A percentile compares a stretch with the other conserved stretches of the same genome.
Conservation (phyloP, 2,113 vertebrate species). For the Pampusana beccarii region DNA sequence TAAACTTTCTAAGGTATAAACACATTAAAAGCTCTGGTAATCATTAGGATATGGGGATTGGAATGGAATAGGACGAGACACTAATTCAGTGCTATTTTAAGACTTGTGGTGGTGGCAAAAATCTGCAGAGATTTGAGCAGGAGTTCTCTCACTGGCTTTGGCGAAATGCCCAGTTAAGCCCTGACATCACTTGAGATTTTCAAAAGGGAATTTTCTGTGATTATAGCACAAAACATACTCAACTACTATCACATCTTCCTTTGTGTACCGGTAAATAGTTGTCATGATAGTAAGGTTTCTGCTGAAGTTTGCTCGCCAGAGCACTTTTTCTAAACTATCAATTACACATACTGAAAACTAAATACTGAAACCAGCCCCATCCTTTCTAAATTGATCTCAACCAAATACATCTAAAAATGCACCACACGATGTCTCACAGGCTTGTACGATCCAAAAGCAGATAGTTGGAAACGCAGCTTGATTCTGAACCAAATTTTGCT, state of each 20-base stretch:
- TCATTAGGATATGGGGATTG: background rate
- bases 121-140: background rate
- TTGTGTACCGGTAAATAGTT: background rate
- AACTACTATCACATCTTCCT: background rate
- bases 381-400: background rate
- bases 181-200: background rate
- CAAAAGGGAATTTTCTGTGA: background rate
- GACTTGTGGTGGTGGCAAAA: slow-evolving; percentile 9
- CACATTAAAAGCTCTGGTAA: background rate
- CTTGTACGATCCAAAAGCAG: background rate
- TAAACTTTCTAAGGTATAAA: background rate
- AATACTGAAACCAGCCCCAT: background rate
- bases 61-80: background rate
- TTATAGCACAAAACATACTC: background rate
- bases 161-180: background rate
- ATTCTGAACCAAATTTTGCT: background rate
- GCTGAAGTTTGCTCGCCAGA: background rate
- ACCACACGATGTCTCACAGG: background rate
- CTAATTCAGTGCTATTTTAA: slow-evolving; percentile 31
- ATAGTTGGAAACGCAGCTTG: background rate
- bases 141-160: background rate
- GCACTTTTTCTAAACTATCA: background rate
- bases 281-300: background rate
- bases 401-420: background rate
- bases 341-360: background rate